Base-by-base conservation (phyloP, 2,113 vertebrate species). In the Guaruba guarouba region DNA sequence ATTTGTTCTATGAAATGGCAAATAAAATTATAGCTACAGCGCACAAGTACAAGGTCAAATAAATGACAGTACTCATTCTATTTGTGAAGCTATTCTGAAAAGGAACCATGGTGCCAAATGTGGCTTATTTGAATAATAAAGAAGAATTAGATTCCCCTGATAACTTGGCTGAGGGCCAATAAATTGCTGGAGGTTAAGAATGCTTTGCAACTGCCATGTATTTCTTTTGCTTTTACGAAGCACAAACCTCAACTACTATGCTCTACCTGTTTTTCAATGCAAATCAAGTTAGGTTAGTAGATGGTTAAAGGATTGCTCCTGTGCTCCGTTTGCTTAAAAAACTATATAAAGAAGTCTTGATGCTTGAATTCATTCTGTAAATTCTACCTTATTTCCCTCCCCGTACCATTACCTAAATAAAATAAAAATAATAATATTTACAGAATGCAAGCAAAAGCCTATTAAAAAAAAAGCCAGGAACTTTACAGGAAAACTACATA, bases 31-130 rank as follows among this genome's bases (percentile, higher is more conserved):
- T 91, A 98, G 97, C 98, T 93, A 97, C 94, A 90, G 97, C 97
- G 96, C 95, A 97, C 92, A 96, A 97, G 97, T 98, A 98, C 98
- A 98, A 98, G 98, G 97, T 98, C 98, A 99, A 98, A 99, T 98
- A 98, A 98, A 98, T 99, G 98, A 98, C 98, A 98, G 98, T 98
- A 96, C 97, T 98, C 98, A 97, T 98, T 98, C 98, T 98, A 98
- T 98, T 98, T 98, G 98, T 98, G 98, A 98, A 98, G 97, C 98
- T 97, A 98, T 98, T 98, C 97, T 98, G 96, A 98, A 98, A 97
- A 97, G 97, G 98, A 98, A 98, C 97, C 98, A 97, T 97, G 98
- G 98, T 99, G 98, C 98, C 98, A 99, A 99, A 99, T 98, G 98
- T 98, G 98, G 98, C 98, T 98, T 98, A 98, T 98, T 98, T 98